Conservation (phyloP, 2,888 invertebrate genomes). For the Cheilosia impressa region DNA sequence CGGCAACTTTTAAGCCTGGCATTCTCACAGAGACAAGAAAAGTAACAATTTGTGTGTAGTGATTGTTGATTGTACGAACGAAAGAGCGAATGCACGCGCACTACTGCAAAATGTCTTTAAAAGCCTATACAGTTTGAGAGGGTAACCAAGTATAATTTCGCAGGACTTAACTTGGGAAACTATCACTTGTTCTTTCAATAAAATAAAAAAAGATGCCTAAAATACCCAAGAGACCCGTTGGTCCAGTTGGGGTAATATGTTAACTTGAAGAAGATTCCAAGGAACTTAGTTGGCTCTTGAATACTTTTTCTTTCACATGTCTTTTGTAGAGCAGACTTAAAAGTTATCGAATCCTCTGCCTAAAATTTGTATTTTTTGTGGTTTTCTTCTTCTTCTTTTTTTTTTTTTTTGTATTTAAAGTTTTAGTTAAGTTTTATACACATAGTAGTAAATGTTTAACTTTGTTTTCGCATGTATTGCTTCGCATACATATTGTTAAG, state of each 20-base stretch:
- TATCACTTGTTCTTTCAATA: background rate
- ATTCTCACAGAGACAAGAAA: background rate
- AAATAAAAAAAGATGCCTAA: constrained; percentile 7
- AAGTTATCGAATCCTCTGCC: constrained; percentile 21
- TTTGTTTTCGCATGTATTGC: constrained; percentile 38
- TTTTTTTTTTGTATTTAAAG: constrained; percentile 8
- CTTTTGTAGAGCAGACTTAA: constrained; percentile 22
- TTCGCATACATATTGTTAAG: constrained; percentile 17
- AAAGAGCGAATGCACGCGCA: too few species aligned
- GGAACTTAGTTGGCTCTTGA: background rate
- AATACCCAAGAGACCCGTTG: constrained; percentile 24
- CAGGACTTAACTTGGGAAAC: background rate
- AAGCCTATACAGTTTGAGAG: too few species aligned
- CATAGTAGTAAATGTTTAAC: constrained; percentile 59
- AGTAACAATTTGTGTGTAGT: too few species aligned
- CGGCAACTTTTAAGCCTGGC: constrained; percentile 32
- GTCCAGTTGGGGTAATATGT: constrained; percentile 8
- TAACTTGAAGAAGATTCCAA: constrained; percentile 11
- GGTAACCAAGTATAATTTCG: background rate
- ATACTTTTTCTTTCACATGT: background rate
- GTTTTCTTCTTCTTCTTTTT: background rate
- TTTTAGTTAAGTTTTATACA: constrained; percentile 7
- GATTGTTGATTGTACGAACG: too few species aligned
- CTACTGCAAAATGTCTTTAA: too few species aligned
- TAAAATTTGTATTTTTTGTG: background rate